Conservation (phyloP, 2,113 vertebrate species). For the Paratilapia polleni region DNA sequence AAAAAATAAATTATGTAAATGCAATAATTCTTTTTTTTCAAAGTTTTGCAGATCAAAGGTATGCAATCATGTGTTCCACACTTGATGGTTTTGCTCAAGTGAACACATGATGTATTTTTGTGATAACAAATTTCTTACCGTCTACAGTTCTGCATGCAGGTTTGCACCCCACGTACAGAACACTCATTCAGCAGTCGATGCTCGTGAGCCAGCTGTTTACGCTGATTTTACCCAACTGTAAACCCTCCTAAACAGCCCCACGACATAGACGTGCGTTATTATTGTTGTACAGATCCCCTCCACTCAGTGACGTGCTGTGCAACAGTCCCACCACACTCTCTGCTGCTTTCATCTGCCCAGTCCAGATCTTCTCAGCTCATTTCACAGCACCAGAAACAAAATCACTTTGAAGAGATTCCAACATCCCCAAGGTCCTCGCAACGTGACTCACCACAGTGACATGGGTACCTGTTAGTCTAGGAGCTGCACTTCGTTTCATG, state of each 20-base stretch:
- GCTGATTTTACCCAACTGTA: neutral
- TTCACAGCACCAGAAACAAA: slow-evolving; percentile 50
- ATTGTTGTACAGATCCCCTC: slow-evolving; percentile 24
- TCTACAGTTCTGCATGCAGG: neutral
- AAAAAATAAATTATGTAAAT: slow-evolving; percentile 10
- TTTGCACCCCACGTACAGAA: neutral
- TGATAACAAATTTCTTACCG: neutral
- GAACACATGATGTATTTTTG: neutral
- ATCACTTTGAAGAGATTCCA: slow-evolving; percentile 67
- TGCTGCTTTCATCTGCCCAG: slow-evolving; percentile 50
- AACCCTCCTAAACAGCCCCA: neutral
- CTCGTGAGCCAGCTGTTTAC: neutral
- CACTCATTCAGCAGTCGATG: neutral
- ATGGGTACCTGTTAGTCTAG: slow-evolving; percentile 55
- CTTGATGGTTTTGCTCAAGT: neutral
- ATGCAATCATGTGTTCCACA: neutral
- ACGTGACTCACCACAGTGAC: slow-evolving; percentile 61
- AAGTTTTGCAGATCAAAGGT: slow-evolving; percentile 24
- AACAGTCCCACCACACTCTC: slow-evolving; percentile 22
- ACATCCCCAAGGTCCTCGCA: slow-evolving; percentile 13
- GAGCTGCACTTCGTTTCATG: slow-evolving; percentile 11
- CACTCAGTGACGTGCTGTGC: slow-evolving; percentile 14
- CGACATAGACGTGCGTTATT: neutral
- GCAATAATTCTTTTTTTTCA: slow-evolving; percentile 13
- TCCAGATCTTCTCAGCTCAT: slow-evolving; percentile 67